A percentile compares a stretch with the other conserved stretches of the same genome.
Conservation (phyloP, 2,797 vertebrate species). For the Sebastes glaucus region DNA sequence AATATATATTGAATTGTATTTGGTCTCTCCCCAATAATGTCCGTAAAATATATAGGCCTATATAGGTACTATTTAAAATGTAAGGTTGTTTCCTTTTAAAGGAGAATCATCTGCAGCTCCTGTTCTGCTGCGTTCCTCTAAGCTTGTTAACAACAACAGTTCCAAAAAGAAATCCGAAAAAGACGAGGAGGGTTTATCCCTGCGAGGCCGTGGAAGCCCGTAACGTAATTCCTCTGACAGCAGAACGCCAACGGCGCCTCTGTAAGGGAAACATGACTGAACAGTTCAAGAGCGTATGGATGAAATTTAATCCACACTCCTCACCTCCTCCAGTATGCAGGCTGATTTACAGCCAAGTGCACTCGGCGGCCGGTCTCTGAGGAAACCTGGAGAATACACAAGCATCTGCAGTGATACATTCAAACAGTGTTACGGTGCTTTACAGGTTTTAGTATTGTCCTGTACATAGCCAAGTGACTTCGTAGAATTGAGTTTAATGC, state of each 20-base stretch:
- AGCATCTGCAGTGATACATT: not conserved
- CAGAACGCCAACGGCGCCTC: slow-evolving; percentile 34
- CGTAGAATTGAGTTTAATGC: not conserved
- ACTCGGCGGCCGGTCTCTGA: slow-evolving; percentile 20
- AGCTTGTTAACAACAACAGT: not conserved
- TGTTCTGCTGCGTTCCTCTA: not conserved
- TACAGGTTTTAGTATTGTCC: not conserved
- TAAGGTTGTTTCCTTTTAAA: not conserved
- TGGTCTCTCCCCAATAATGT: not conserved
- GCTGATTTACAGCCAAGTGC: slow-evolving; percentile 50
- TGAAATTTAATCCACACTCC: slow-evolving; percentile 50
- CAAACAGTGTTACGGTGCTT: not conserved
- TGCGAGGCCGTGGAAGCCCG: slow-evolving; percentile 4
- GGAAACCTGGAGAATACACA: slow-evolving; percentile 6
- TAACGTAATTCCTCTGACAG: slow-evolving; percentile 69
- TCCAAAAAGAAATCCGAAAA: not conserved
- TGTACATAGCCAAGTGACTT: not conserved
- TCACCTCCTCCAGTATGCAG: slow-evolving; percentile 41
- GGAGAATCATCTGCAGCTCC: not conserved
- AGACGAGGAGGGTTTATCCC: not conserved
- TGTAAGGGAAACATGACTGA: slow-evolving; percentile 42
- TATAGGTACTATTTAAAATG: not conserved
- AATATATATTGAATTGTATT: not conserved
- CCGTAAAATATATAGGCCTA: not conserved
- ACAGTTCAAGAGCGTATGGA: slow-evolving; percentile 38